Evolutionary conservation across 1,140 invertebrate species (phyloP), one percentile per base, ranked within the genome.

Genomic region (Drosophila parabipectinata): DNA sequence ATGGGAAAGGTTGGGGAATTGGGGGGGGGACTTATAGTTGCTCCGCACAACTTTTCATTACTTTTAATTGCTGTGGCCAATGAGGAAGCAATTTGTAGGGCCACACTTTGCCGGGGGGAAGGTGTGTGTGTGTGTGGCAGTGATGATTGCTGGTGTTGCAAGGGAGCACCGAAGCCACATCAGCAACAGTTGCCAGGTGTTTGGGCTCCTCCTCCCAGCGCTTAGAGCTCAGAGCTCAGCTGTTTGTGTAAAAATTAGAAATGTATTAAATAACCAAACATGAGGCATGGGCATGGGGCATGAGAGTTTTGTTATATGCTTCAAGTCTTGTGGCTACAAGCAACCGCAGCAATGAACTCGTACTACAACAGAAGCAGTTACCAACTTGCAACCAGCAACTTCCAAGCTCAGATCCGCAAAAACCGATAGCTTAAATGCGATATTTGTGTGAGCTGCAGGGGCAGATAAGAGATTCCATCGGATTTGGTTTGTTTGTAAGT

Each of bases 31-130:
- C 67, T 69, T 51, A 81, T 66, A 72, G 66, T 67, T 62, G 74
- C 56, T 44, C 51, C 50, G 63, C 72, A 59, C 74, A 87, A 88
- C 67, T 87, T 87, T 87, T 88, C 79, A 87, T 85, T 85, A 85
- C 69, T 85, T 85, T 85, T 85, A 85, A 85, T 85, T 85, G 82
- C 73, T 76, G 83, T 75, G 82, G 78, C 82, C 82, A 87, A 85
- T 85, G 82, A 85, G 82, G 82, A 85, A 87, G 83, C 78, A 88
- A 87, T 88, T 87, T 88, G 83, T 79, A 88, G 79, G 83, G 82
- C 73, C 63, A 68, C 59, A 64, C 69, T 60, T 39, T 32, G 9
- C 51, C 39, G 34, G 28, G 41, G 52, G 30, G 44, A 45, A 45
- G 52, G 5, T 30, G 9, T n/a, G 18, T 26, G 21, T 1, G 4